Percentiles rank a stretch among this genome's conserved stretches.
Conservation (phyloP, 2,888 invertebrate genomes). For the Chrysotoxum bicinctum region DNA sequence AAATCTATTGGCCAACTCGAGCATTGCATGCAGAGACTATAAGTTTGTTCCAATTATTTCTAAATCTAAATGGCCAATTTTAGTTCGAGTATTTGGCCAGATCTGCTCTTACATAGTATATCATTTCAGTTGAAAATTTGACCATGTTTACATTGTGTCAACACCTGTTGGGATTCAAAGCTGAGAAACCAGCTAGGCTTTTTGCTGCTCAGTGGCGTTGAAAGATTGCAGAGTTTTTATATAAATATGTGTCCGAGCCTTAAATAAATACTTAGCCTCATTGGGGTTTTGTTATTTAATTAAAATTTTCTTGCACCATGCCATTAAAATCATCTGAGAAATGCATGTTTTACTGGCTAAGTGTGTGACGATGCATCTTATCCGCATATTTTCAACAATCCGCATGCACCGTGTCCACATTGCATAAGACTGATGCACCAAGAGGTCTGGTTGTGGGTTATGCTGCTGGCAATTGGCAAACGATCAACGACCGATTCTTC, state of each 20-base stretch:
- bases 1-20: background rate
- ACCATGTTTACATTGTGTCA: conserved; percentile 20
- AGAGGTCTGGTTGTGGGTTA: conserved; percentile 31
- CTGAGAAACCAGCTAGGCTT: background rate
- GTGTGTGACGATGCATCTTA: conserved; percentile 47
- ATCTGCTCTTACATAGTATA: conserved; percentile 39
- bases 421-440: conserved; percentile 59
- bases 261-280: conserved; percentile 42
- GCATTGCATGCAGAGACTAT: background rate
- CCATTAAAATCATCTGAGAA: conserved; percentile 17
- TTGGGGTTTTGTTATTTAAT: conserved; percentile 46
- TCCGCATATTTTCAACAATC: conserved; percentile 60
- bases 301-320: conserved; percentile 25
- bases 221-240: background rate
- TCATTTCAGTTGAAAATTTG: conserved; percentile 37
- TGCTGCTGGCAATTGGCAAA: conserved; percentile 6
- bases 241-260: background rate
- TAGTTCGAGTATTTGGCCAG: conserved; percentile 36
- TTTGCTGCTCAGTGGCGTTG: background rate
- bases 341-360: conserved; percentile 5
- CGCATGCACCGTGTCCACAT: conserved; percentile 66
- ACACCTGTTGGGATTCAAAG: background rate
- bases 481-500: conserved; percentile 63
- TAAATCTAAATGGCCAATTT: conserved; percentile 38
- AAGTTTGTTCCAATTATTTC: conserved; percentile 32